Evolutionary conservation across 1,140 invertebrate genomes (phyloP).

Genomic region (Parapsyche elsis): DNA sequence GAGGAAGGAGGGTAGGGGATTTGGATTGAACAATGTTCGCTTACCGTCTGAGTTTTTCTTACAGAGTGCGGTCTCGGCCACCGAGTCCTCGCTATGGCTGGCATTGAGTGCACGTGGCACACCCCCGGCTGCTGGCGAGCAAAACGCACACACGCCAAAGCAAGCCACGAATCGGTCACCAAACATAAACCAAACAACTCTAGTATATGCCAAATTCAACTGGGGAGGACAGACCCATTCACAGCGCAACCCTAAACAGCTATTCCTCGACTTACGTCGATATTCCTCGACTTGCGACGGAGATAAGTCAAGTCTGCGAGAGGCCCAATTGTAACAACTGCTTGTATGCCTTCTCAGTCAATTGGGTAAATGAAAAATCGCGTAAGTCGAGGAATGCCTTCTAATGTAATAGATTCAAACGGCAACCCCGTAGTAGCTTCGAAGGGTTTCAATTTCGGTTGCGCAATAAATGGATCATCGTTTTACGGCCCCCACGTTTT

Average conservation of each 20-base stretch:
- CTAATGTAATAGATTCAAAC: too few relatives aligned
- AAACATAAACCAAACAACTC: constrained; percentile 48
- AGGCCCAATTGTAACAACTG: too few relatives aligned
- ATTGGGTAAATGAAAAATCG: too few relatives aligned
- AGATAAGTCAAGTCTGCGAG: too few relatives aligned
- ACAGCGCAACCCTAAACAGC: not conserved
- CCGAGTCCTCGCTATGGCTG: constrained; percentile 81
- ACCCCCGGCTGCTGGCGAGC: constrained; percentile 60
- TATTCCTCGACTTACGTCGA: not conserved
- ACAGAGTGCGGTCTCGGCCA: constrained; percentile 79
- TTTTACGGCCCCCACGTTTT: not conserved
- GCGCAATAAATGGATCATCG: not conserved
- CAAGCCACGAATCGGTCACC: constrained; percentile 45
- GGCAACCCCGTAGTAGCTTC: not conserved
- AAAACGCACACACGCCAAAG: constrained; percentile 58
- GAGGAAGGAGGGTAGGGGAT: constrained; percentile 32
- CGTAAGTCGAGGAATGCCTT: too few relatives aligned
- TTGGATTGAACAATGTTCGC: constrained; percentile 58
- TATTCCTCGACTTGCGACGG: too few relatives aligned
- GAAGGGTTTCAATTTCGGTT: not conserved
- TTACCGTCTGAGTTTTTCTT: constrained; percentile 87
- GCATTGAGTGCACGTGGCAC: constrained; percentile 69
- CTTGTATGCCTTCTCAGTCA: too few relatives aligned
- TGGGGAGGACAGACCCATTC: not conserved
- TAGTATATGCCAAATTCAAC: constrained; percentile 37